Evolutionary conservation across 2,888 invertebrate species (phyloP).

Genomic region (Bembecia ichneumoniformis): DNA sequence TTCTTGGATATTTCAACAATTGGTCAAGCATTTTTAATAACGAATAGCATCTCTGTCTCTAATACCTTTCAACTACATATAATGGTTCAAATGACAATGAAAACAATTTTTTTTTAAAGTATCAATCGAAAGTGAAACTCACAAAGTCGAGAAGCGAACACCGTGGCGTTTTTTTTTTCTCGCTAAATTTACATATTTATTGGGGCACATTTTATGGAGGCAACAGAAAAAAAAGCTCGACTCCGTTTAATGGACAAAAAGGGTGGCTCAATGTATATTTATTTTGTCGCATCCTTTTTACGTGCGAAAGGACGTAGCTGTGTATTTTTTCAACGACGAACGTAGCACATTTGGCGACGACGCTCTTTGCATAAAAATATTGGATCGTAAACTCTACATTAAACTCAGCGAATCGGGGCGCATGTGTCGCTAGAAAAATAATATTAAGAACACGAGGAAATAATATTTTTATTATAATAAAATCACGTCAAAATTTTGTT

Average conservation of each 20-base stretch:
- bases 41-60: too few relatives aligned
- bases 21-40: too few relatives aligned
- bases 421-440: constrained; percentile 48
- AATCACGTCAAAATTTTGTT: constrained; percentile 42
- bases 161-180: constrained; percentile 41
- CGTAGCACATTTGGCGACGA: constrained; percentile 68
- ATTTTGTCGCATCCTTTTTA: constrained; percentile 72
- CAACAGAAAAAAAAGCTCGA: constrained; percentile 58
- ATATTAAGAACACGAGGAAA: constrained; percentile 53
- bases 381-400: constrained; percentile 60
- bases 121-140: constrained; percentile 63
- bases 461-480: constrained; percentile 47
- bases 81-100: too few relatives aligned
- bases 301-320: constrained; percentile 62
- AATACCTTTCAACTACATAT: too few relatives aligned
- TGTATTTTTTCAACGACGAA: constrained; percentile 55
- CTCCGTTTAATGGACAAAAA: constrained; percentile 70
- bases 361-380: constrained; percentile 71
- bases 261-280: constrained; percentile 70
- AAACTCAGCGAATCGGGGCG: constrained; percentile 45
- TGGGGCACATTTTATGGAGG: constrained; percentile 70
- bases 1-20: too few relatives aligned
- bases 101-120: background rate
- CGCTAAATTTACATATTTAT: constrained; percentile 71
- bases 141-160: constrained; percentile 33